A percentile compares a stretch with the other conserved stretches of the same genome.
Evolutionary conservation across 1,140 invertebrate species (phyloP).

Genomic region (Anastrepha ludens): DNA sequence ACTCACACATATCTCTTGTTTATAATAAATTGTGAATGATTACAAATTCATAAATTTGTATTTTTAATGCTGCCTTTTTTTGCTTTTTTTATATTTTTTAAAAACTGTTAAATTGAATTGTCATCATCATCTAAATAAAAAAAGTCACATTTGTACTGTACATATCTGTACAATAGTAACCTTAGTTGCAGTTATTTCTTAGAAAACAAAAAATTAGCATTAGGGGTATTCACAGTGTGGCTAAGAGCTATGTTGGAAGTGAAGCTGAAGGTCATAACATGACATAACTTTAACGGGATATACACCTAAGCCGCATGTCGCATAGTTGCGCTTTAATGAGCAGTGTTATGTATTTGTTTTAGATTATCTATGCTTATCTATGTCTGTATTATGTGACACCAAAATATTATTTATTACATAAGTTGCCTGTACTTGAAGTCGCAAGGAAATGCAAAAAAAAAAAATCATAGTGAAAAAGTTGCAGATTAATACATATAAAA

Average conservation of each 20-base stretch:
- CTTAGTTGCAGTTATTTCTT: not conserved
- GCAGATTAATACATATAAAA: too few relatives aligned
- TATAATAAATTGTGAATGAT: conserved; percentile 41
- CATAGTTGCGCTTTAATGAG: not conserved
- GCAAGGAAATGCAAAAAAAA: not conserved
- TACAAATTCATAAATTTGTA: not conserved
- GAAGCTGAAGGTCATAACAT: not conserved
- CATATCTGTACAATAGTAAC: not conserved
- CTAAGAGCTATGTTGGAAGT: not conserved
- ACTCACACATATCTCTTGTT: conserved; percentile 42
- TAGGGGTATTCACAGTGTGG: conserved; percentile 20
- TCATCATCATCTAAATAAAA: not conserved
- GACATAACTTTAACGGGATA: too few relatives aligned
- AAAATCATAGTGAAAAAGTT: not conserved
- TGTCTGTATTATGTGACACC: conserved; percentile 37
- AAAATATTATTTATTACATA: conserved; percentile 44
- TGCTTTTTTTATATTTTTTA: conserved; percentile 13
- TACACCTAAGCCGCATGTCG: not conserved
- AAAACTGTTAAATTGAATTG: not conserved
- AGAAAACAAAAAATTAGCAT: not conserved
- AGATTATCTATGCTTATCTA: not conserved
- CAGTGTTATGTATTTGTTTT: conserved; percentile 4
- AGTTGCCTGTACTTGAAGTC: conserved; percentile 9
- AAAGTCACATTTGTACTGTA: not conserved
- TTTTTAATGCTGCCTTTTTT: conserved; percentile 33